Conservation (phyloP, 1,140 invertebrate species). For the Trichonephila clavata region DNA sequence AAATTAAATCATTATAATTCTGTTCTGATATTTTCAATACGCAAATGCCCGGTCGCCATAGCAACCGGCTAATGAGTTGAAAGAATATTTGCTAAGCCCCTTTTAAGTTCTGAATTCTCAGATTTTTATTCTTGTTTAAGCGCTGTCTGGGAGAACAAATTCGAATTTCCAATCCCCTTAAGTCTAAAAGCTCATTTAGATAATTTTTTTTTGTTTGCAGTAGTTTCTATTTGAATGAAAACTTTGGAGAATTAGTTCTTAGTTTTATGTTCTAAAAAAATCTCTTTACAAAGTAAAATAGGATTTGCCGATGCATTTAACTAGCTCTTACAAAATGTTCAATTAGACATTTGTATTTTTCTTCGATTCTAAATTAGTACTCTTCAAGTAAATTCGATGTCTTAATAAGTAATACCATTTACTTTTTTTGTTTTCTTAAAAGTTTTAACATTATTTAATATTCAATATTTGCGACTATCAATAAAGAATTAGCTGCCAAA, state of each 20-base stretch:
- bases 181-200: not conserved
- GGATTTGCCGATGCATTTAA: not conserved
- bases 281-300: not conserved
- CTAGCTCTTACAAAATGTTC: not conserved
- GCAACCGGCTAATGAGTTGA: constrained; percentile 20
- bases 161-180: not conserved
- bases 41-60: not conserved
- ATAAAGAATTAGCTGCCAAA: too few relatives aligned
- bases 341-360: not conserved
- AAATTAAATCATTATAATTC: not conserved
- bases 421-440: not conserved
- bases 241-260: not conserved
- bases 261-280: not conserved
- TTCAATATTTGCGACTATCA: too few relatives aligned
- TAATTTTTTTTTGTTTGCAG: not conserved
- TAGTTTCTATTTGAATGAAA: not conserved
- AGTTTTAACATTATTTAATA: not conserved
- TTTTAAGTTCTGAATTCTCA: not conserved
- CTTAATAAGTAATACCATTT: not conserved
- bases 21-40: constrained; percentile 13
- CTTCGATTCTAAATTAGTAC: not conserved
- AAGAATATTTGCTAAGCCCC: constrained; percentile 1
- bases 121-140: constrained; percentile 1
- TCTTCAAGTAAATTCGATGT: not conserved
- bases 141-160: not conserved